phyloP scores from a whole-genome alignment of 2,113 vertebrate species.

The Butorides virescens region DNA sequence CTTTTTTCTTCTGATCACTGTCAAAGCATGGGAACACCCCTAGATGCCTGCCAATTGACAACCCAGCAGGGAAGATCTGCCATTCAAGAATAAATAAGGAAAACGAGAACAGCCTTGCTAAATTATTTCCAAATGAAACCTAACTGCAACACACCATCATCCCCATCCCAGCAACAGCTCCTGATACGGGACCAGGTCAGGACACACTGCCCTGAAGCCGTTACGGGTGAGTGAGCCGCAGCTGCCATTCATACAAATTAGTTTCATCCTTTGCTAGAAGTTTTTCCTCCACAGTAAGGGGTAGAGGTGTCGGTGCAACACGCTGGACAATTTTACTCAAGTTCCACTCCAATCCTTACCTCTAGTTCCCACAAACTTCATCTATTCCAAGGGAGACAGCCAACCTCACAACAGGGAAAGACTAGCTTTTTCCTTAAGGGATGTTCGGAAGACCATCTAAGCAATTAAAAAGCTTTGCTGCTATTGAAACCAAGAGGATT shows the following conservation, averaged over 20 bases:
- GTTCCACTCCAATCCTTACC: background rate
- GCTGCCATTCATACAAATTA: background rate
- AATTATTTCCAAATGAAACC: slow-evolving; percentile 14
- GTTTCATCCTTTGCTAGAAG: background rate
- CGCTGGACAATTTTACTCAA: background rate
- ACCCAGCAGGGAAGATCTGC: background rate
- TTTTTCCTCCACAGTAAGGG: background rate
- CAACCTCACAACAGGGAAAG: background rate
- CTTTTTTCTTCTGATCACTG: slow-evolving; percentile 20
- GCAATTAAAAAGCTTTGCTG: background rate
- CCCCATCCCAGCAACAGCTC: background rate
- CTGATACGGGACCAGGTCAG: background rate
- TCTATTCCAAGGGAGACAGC: background rate
- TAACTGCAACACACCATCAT: background rate
- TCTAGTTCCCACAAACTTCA: background rate
- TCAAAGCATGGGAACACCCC: background rate
- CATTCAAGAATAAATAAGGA: background rate
- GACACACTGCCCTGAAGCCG: background rate
- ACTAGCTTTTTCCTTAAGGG: background rate
- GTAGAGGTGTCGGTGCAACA: background rate
- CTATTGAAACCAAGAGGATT: background rate
- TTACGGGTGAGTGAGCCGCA: background rate
- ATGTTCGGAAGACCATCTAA: background rate
- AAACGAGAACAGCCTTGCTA: background rate
- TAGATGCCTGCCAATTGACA: background rate